These are phyloP conservation scores for Hylaeus anthracinus DNA, from an alignment of 1,140 invertebrate species.

Conservation along the genomic window DNA sequence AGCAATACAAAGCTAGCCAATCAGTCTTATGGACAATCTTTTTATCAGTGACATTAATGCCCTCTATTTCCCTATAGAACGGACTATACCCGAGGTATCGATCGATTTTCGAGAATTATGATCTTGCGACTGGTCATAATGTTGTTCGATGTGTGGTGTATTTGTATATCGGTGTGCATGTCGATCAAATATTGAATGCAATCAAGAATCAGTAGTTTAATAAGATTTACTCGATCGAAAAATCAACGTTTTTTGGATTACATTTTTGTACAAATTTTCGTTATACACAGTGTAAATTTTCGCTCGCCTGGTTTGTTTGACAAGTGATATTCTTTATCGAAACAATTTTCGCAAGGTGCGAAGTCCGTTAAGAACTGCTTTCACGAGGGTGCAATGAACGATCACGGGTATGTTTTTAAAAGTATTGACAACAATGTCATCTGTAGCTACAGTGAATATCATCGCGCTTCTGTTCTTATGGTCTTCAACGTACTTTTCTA, in stretches of 20 bases:
- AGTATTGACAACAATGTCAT: background rate
- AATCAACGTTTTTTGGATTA: background rate
- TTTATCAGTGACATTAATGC: too few relatives aligned
- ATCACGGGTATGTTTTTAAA: background rate
- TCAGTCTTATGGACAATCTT: too few relatives aligned
- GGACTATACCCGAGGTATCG: constrained; percentile 1
- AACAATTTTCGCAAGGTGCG: background rate
- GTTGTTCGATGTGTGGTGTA: too few relatives aligned
- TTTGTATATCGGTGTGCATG: too few relatives aligned
- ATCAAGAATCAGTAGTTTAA: background rate
- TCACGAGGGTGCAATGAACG: background rate
- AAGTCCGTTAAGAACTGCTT: background rate
- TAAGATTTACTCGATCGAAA: background rate
- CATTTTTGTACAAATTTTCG: background rate
- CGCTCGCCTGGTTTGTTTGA: background rate
- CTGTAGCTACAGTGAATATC: background rate
- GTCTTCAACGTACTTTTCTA: background rate
- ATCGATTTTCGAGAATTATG: constrained; percentile 15
- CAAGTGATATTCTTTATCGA: background rate
- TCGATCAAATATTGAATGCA: background rate
- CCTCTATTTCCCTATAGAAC: too few relatives aligned
- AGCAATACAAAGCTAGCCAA: too few relatives aligned
- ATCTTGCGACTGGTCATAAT: constrained; percentile 1
- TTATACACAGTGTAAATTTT: background rate
- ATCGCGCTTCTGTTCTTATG: background rate